Evolutionary conservation across 1,140 invertebrate genomes (phyloP), one percentile per base, ranked within the genome.

Genomic region (Pseudomyrmex dendroicus): DNA sequence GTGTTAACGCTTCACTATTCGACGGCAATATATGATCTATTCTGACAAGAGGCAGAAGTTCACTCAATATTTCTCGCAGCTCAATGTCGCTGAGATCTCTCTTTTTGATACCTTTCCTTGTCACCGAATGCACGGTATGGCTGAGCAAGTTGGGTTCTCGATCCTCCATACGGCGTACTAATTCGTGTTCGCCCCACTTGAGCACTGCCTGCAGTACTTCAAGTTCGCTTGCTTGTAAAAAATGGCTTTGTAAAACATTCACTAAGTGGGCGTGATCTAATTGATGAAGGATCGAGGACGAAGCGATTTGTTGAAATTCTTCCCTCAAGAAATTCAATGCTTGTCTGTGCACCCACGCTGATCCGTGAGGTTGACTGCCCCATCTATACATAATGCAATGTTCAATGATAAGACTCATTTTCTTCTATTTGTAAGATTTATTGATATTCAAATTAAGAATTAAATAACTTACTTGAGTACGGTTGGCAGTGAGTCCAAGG

Each of bases 1-100:
- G 96, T 66, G 95, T 96, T 15, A 99, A 94, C 50, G 97, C 95
- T 91, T 99, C 98, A 93, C 96, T 97, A 92, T 97, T 98, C 61
- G 96, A 96, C 46, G 98, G 98, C 80, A 99, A 93, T 62, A 98
- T 96, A 92, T 99, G 98, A 92, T 98, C 98, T 94, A 98, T 97
- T 64, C 98, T 95, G 15, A 99, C 97, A 67, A 97, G 95, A 1
- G 96, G 97, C 64, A 99, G 92, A 50, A 99, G 94, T 87, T 98
- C 97, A 4, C 97, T 97, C 17, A 99, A 95, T 90, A 98, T 96
- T 91, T 99, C 98, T 8, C 98, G 95, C 64, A 99, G 93, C 91
- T 98, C 98, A 7, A 97, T 96, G 92, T 98, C 98, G 91, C 97
- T 98, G 62, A 98, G 93, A 91, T 98, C 97, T 56, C 97, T 94